A percentile compares a stretch with the other conserved stretches of the same genome.
These are phyloP conservation scores for Sycon ciliatum DNA, from an alignment of 37 sponge, comb jelly and placozoan genomes.

Conservation along the genomic window DNA sequence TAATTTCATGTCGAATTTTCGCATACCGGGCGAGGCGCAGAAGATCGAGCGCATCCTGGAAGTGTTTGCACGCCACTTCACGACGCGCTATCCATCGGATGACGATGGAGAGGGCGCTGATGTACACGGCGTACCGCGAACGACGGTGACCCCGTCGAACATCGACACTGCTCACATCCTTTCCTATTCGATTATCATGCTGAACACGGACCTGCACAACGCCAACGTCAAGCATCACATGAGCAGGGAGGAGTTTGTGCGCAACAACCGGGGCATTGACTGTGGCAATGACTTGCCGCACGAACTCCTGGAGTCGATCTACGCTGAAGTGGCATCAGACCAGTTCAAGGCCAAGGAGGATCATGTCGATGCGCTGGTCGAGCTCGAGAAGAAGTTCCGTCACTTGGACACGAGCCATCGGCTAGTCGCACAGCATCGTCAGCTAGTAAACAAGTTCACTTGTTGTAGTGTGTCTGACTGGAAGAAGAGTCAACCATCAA, in stretches of 20 bases:
- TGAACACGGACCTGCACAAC: conserved; percentile 81
- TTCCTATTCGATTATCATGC: conserved; percentile 85
- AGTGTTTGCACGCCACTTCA: too few relatives aligned
- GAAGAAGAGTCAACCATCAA: background rate
- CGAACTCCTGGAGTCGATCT: conserved; percentile 48
- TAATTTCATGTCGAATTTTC: conserved; percentile 35
- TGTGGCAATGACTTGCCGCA: conserved; percentile 57
- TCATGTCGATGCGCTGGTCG: too few relatives aligned
- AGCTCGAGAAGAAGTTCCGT: too few relatives aligned
- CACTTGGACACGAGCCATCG: too few relatives aligned
- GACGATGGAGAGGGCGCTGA: too few relatives aligned
- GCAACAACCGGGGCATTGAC: conserved; percentile 78
- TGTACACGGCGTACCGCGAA: conserved; percentile 46
- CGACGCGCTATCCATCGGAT: too few relatives aligned
- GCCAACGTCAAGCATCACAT: conserved; percentile 53
- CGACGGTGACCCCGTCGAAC: too few relatives aligned
- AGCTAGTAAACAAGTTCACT: conserved; percentile 14
- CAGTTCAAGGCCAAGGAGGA: too few relatives aligned
- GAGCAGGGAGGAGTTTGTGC: conserved; percentile 57
- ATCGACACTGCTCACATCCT: conserved; percentile 75
- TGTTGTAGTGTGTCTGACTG: conserved; percentile 33
- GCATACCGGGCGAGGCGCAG: conserved; percentile 77
- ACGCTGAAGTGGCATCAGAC: too few relatives aligned
- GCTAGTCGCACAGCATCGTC: conserved; percentile 49
- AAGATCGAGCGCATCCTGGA: conserved; percentile 81